Evolutionary conservation across 2,888 invertebrate genomes (phyloP).

Genomic region (Odontothrips loti): DNA sequence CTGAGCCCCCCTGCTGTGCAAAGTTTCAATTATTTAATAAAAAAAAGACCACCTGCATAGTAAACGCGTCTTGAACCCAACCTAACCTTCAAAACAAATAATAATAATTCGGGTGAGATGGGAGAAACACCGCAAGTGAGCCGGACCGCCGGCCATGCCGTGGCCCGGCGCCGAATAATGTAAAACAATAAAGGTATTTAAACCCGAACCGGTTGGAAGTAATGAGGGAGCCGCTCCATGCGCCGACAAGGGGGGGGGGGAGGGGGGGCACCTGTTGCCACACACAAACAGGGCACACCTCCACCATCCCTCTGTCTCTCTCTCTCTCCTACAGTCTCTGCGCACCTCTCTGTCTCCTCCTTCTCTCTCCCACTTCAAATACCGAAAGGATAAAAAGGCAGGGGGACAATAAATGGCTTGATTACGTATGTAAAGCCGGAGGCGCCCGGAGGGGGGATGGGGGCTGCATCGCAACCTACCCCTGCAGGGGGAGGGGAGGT

Average conservation of each 20-base stretch:
- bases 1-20: too few species aligned
- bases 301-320: too few species aligned
- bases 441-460: not conserved
- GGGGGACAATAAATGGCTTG: conserved; percentile 8
- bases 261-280: not conserved
- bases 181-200: too few species aligned
- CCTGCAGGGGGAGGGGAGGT: not conserved
- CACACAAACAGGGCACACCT: not conserved
- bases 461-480: not conserved
- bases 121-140: too few species aligned
- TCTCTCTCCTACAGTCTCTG: not conserved
- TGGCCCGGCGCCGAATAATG: too few species aligned
- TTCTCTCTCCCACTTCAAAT: conserved; percentile 2
- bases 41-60: too few species aligned
- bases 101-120: too few species aligned
- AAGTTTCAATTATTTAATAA: too few species aligned
- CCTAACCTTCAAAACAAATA: too few species aligned
- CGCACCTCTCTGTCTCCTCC: too few species aligned
- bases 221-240: not conserved
- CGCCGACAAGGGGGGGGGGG: not conserved
- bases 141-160: too few species aligned
- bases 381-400: conserved; percentile 4
- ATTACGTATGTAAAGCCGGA: conserved; percentile 3
- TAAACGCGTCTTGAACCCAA: too few species aligned
- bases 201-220: not conserved